phyloP scores from a whole-genome alignment of 1,140 invertebrate species.

The Orussus abietinus region DNA sequence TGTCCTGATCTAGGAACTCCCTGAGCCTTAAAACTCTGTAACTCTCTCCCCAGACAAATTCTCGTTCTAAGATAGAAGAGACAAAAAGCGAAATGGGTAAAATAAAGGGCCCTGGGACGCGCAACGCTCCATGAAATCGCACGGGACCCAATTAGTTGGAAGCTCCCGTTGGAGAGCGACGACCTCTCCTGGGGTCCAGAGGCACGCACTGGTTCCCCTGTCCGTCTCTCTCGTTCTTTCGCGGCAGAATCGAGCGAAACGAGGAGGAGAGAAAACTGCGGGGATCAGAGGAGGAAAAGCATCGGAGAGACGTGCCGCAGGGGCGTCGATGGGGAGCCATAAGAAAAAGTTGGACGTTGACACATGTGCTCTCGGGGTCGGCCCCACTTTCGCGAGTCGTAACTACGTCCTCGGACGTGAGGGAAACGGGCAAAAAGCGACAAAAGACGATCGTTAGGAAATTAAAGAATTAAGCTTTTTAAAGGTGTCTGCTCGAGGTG shows the following conservation, averaged over 20 bases:
- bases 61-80: too few relatives aligned
- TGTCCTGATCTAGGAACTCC: too few relatives aligned
- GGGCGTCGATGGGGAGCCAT: not conserved
- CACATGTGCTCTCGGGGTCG: too few relatives aligned
- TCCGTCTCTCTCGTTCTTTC: not conserved
- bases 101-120: too few relatives aligned
- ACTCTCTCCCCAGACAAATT: too few relatives aligned
- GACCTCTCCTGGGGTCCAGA: not conserved
- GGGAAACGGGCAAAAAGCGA: not conserved
- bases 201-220: not conserved
- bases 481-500: too few relatives aligned
- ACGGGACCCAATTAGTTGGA: not conserved
- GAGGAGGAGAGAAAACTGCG: not conserved
- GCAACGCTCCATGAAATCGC: not conserved
- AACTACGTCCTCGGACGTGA: too few relatives aligned
- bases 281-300: too few relatives aligned
- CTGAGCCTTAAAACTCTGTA: too few relatives aligned
- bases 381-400: too few relatives aligned
- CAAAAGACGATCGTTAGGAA: slow-evolving; percentile 28
- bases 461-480: slow-evolving; percentile 24
- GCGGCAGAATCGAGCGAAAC: not conserved
- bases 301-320: too few relatives aligned
- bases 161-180: not conserved
- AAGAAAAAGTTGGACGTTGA: not conserved
- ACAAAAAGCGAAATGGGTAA: too few relatives aligned